Evolutionary conservation across 2,888 invertebrate species (phyloP).

Genomic region (Lagria hirta): DNA sequence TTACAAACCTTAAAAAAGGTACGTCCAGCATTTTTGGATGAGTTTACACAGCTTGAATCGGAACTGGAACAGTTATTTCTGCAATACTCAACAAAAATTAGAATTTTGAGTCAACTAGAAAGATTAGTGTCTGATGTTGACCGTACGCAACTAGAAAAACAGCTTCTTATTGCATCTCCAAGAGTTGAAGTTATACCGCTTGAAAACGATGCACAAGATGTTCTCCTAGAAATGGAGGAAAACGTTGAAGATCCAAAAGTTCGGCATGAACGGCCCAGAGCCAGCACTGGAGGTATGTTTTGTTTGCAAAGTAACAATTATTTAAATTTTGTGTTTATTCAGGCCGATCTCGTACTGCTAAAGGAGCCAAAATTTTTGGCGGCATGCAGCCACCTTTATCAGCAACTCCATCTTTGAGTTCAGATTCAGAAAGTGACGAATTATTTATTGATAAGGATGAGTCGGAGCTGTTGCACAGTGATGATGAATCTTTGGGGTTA

Average conservation of each 20-base stretch:
- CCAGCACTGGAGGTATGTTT: constrained; percentile 59
- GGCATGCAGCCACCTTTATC: constrained; percentile 46
- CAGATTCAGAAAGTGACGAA: constrained; percentile 51
- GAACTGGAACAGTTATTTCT: constrained; percentile 84
- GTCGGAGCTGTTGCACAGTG: constrained; percentile 50
- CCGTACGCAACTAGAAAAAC: constrained; percentile 73
- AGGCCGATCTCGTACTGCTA: constrained; percentile 26
- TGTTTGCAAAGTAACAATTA: background rate
- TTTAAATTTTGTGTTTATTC: constrained; percentile 20
- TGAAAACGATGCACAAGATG: constrained; percentile 38
- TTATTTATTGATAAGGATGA: constrained; percentile 52
- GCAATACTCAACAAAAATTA: constrained; percentile 83
- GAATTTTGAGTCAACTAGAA: constrained; percentile 86
- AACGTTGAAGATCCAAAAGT: constrained; percentile 2
- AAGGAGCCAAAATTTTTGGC: constrained; percentile 39
- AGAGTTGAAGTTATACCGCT: constrained; percentile 59
- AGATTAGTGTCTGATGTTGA: constrained; percentile 82
- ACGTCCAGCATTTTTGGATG: constrained; percentile 96
- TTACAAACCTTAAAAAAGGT: constrained; percentile 93
- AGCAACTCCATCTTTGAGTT: constrained; percentile 47
- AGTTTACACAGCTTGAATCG: constrained; percentile 84
- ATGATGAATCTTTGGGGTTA: constrained; percentile 50
- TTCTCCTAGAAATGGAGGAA: constrained; percentile 42
- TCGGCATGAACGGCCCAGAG: constrained; percentile 56
- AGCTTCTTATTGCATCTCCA: constrained; percentile 63